These are phyloP conservation scores for Mizuhopecten yessoensis DNA, from an alignment of 1,140 invertebrate genomes.

Conservation along the genomic window DNA sequence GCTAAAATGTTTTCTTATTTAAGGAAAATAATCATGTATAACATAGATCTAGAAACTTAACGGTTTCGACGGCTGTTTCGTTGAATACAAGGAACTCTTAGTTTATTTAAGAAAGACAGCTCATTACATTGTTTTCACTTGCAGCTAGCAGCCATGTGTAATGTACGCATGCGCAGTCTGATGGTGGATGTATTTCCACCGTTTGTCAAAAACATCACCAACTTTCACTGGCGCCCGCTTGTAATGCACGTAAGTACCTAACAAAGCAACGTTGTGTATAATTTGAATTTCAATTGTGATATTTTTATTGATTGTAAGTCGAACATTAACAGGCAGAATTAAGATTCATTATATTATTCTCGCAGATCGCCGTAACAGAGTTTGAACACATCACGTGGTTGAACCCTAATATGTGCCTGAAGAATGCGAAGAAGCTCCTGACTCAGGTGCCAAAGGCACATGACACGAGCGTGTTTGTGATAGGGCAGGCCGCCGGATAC, in stretches of 20 bases:
- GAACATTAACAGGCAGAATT: too few species aligned
- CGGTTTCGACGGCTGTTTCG: too few species aligned
- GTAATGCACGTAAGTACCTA: constrained; percentile 58
- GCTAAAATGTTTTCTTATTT: too few species aligned
- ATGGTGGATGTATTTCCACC: constrained; percentile 57
- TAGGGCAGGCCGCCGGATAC: constrained; percentile 46
- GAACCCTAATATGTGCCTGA: constrained; percentile 60
- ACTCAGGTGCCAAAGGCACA: constrained; percentile 42
- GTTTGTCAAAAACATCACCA: constrained; percentile 47
- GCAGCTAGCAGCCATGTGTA: constrained; percentile 55
- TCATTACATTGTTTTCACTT: too few species aligned
- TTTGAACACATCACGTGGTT: constrained; percentile 70
- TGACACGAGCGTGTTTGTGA: constrained; percentile 46
- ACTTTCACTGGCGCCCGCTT: constrained; percentile 58
- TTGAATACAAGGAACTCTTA: too few species aligned
- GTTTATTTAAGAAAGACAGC: too few species aligned
- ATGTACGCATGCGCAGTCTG: constrained; percentile 53
- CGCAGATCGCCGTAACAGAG: constrained; percentile 63
- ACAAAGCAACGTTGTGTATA: constrained; percentile 8
- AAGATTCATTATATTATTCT: background rate
- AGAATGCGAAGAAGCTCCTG: constrained; percentile 42
- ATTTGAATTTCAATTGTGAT: background rate
- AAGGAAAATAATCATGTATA: too few species aligned
- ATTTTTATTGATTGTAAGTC: too few species aligned
- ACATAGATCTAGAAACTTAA: too few species aligned